Evolutionary conservation across 2,113 vertebrate genomes (phyloP).

Genomic region (Daboia siamensis): DNA sequence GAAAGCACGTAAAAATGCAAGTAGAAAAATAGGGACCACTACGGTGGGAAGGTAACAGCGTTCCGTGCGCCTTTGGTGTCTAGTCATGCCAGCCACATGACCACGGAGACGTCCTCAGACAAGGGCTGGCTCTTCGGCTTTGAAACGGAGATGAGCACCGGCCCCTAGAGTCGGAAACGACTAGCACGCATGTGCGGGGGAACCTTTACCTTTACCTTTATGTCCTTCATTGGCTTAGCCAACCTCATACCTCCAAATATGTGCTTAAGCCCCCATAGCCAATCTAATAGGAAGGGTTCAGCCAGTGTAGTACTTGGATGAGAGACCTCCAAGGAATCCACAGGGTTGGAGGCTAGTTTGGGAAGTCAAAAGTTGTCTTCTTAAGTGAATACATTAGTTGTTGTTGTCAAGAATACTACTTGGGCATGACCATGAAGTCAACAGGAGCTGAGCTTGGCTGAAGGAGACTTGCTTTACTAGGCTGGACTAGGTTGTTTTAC

Average conservation of each 20-base stretch:
- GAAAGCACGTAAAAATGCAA: no score
- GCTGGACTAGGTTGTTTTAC: neutral
- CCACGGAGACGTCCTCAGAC: no score
- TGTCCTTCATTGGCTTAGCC: neutral
- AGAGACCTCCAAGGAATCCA: neutral
- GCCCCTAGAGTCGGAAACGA: no score
- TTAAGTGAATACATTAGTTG: neutral
- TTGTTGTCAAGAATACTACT: neutral
- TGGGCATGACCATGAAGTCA: neutral
- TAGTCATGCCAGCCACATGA: no score
- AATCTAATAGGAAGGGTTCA: neutral
- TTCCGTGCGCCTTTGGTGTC: no score
- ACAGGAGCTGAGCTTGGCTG: neutral
- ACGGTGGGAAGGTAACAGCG: no score
- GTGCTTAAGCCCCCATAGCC: neutral
- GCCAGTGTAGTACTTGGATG: neutral
- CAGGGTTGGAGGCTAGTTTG: neutral
- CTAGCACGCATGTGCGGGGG: no score
- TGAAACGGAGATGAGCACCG: no score
- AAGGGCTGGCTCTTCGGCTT: no score
- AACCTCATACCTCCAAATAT: neutral
- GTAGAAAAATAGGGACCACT: no score
- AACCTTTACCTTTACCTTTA: no score
- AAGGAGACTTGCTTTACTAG: neutral
- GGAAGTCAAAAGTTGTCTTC: neutral